A percentile compares a stretch with the other conserved stretches of the same genome.
These are phyloP conservation scores for Drosophila kanapiae DNA, from an alignment of 1,140 invertebrate species.

Conservation along the genomic window DNA sequence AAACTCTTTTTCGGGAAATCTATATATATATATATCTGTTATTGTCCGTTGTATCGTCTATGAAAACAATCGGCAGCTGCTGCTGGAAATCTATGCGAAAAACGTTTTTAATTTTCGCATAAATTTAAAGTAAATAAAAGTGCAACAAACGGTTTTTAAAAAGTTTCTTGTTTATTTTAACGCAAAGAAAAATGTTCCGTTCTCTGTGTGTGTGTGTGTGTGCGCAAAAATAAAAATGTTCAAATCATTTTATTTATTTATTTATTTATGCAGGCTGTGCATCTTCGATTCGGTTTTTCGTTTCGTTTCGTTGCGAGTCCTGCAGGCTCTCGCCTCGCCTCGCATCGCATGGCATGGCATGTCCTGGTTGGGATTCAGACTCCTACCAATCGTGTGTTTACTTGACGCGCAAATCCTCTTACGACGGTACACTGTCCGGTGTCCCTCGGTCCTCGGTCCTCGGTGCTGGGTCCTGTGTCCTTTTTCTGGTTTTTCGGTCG, in stretches of 20 bases:
- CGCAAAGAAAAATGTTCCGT: conserved; percentile 71
- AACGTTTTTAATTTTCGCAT: conserved; percentile 81
- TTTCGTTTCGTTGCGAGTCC: conserved; percentile 20
- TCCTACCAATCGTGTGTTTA: conserved; percentile 69
- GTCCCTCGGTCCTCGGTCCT: conserved; percentile 16
- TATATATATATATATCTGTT: conserved; percentile 37
- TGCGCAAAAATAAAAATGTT: conserved; percentile 74
- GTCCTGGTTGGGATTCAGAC: conserved; percentile 31
- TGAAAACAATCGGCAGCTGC: conserved; percentile 64
- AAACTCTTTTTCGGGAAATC: conserved; percentile 40
- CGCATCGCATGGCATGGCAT: not conserved
- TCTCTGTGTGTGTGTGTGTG: conserved; percentile 22
- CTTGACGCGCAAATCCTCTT: conserved; percentile 82
- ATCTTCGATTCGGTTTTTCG: conserved; percentile 73
- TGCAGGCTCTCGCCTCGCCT: conserved; percentile 27
- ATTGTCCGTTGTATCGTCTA: conserved; percentile 51
- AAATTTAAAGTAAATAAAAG: conserved; percentile 82
- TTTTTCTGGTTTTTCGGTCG: conserved; percentile 41
- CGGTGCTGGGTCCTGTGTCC: conserved; percentile 10
- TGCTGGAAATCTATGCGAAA: conserved; percentile 74
- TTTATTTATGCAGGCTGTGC: conserved; percentile 82
- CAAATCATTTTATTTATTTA: conserved; percentile 84
- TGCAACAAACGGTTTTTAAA: conserved; percentile 53
- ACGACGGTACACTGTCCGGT: conserved; percentile 44
- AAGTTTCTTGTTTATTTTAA: conserved; percentile 76